These are phyloP conservation scores for Craterocephalus amniculus DNA, from an alignment of 2,797 vertebrate species.

Conservation along the genomic window DNA sequence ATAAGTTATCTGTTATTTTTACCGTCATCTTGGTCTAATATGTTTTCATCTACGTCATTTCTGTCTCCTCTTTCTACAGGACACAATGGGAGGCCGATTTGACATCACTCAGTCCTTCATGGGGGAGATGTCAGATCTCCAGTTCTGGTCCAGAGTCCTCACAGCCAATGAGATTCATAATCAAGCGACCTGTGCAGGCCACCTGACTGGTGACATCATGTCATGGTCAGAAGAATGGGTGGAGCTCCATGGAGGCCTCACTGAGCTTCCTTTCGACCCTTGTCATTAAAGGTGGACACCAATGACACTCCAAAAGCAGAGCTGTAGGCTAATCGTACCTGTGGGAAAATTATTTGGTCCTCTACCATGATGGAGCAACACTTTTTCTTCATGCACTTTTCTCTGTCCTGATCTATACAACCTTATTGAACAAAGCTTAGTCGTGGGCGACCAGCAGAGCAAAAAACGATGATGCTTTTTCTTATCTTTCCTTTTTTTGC, in stretches of 20 bases:
- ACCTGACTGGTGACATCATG: conserved; percentile 81
- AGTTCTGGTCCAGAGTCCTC: conserved; percentile 88
- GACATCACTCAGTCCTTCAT: conserved; percentile 88
- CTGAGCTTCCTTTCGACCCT: conserved; percentile 83
- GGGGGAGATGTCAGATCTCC: conserved; percentile 86
- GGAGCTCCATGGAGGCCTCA: conserved; percentile 87
- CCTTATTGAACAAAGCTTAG: conserved; percentile 12
- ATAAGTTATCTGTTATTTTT: neutral
- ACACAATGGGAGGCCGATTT: conserved; percentile 86
- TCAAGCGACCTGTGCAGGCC: conserved; percentile 81
- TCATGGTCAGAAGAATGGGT: conserved; percentile 82
- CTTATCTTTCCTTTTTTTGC: conserved; percentile 1
- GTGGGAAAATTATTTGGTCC: neutral
- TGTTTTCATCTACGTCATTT: neutral
- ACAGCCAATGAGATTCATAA: conserved; percentile 80
- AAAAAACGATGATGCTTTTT: conserved; percentile 11
- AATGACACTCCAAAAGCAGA: neutral
- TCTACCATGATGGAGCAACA: neutral
- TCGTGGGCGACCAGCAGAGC: conserved; percentile 6
- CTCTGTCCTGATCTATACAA: conserved; percentile 3
- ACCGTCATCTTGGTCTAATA: neutral
- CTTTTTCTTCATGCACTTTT: neutral
- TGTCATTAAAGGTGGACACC: conserved; percentile 75
- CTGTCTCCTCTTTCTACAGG: conserved; percentile 63
- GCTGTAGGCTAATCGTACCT: neutral